These are phyloP conservation scores for Lophius piscatorius DNA, from an alignment of 2,113 vertebrate genomes.

Conservation along the genomic window DNA sequence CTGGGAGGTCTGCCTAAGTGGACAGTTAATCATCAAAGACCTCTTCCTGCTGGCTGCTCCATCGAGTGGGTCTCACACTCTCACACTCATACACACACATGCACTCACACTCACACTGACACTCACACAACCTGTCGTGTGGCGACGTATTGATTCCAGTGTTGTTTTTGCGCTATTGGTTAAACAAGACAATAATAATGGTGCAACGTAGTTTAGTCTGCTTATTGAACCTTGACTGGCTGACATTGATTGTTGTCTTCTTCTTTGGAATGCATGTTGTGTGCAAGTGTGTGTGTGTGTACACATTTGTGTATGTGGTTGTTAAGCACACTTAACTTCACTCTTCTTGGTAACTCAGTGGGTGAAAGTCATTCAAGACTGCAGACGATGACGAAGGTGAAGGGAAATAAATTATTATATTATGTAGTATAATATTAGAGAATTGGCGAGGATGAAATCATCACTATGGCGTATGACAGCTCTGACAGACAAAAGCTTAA, in stretches of 20 bases:
- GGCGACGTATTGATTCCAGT: conserved; percentile 65
- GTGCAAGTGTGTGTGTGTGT: conserved; percentile 10
- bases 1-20: conserved; percentile 56
- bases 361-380: conserved; percentile 7
- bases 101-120: conserved; percentile 15
- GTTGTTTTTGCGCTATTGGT: conserved; percentile 67
- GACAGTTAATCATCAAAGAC: conserved; percentile 69
- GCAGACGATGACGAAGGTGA: not conserved
- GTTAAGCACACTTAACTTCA: conserved; percentile 3
- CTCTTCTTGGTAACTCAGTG: not conserved
- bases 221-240: conserved; percentile 71
- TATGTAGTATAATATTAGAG: too few relatives aligned
- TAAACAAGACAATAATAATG: conserved; percentile 78
- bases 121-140: conserved; percentile 28
- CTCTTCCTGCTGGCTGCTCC: conserved; percentile 53
- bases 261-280: conserved; percentile 32
- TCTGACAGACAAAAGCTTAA: not conserved
- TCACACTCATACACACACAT: conserved; percentile 11
- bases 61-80: conserved; percentile 30
- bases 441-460: conserved; percentile 12
- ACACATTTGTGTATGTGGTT: conserved; percentile 1
- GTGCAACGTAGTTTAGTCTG: conserved; percentile 70
- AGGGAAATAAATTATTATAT: too few relatives aligned
- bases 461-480: conserved; percentile 21
- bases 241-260: conserved; percentile 69